These are phyloP conservation scores for Pseudomugil tenellus DNA, from an alignment of 2,797 vertebrate species.

Conservation along the genomic window DNA sequence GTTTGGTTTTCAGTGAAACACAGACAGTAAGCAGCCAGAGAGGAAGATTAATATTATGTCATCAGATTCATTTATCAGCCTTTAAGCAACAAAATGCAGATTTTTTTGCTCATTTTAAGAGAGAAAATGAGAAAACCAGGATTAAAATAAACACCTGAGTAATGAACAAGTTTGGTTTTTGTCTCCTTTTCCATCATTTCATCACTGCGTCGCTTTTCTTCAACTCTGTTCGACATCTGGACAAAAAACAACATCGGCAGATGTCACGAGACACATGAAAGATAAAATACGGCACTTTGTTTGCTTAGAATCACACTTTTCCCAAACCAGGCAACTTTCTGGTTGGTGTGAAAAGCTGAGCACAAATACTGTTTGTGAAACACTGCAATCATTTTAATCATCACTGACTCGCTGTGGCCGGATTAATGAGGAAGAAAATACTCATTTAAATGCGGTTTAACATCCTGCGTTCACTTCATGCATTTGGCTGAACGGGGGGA, in stretches of 20 bases:
- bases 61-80: not conserved
- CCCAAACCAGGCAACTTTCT: not conserved
- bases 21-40: not conserved
- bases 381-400: not conserved
- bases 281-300: not conserved
- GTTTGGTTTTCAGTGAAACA: not conserved
- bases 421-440: not conserved
- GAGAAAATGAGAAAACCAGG: not conserved
- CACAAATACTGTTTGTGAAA: not conserved
- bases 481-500: slow-evolving; percentile 57
- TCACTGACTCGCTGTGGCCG: not conserved
- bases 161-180: not conserved
- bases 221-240: not conserved
- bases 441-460: not conserved
- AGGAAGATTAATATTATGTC: too few species aligned
- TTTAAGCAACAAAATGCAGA: not conserved
- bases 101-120: too few species aligned
- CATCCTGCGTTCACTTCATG: slow-evolving; percentile 7
- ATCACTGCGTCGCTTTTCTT: not conserved
- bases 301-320: not conserved
- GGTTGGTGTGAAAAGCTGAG: not conserved
- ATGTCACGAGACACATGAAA: not conserved
- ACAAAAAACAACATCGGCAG: not conserved
- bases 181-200: not conserved
- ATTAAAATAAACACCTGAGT: not conserved